Percentiles rank a stretch among this genome's conserved stretches.
These are phyloP conservation scores for Cyprinus carpio DNA, from an alignment of 2,113 vertebrate genomes.

Conservation along the genomic window DNA sequence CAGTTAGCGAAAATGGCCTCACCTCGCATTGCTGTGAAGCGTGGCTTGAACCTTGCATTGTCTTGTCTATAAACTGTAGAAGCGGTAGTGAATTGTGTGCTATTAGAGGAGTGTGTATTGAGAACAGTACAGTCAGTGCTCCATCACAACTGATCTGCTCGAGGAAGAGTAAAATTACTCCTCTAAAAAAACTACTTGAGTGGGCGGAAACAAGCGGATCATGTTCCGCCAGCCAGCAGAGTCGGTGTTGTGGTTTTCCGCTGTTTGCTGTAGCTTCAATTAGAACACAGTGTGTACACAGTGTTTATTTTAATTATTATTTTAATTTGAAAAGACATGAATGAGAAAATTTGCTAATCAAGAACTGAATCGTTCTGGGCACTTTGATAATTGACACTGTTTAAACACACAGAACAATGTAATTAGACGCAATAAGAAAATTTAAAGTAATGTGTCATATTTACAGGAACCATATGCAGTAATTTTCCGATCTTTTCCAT, in stretches of 20 bases:
- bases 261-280: constrained; percentile 11
- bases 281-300: neutral
- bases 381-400: neutral
- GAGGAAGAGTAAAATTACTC: constrained; percentile 28
- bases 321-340: neutral
- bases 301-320: neutral
- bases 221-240: constrained; percentile 6
- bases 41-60: neutral
- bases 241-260: neutral
- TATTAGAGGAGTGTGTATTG: neutral
- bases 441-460: neutral
- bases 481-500: neutral
- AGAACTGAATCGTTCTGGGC: neutral
- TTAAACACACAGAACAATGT: constrained; percentile 5
- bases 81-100: neutral
- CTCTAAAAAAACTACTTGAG: neutral
- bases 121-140: neutral
- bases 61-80: constrained; percentile 9
- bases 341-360: constrained; percentile 7
- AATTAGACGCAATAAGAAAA: neutral
- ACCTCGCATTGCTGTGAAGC: neutral
- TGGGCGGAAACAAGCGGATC: constrained; percentile 28
- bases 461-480: neutral
- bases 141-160: constrained; percentile 14
- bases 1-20: neutral